These are phyloP conservation scores for Oxycera nigricornis DNA, from an alignment of 2,888 invertebrate species.

Conservation along the genomic window DNA sequence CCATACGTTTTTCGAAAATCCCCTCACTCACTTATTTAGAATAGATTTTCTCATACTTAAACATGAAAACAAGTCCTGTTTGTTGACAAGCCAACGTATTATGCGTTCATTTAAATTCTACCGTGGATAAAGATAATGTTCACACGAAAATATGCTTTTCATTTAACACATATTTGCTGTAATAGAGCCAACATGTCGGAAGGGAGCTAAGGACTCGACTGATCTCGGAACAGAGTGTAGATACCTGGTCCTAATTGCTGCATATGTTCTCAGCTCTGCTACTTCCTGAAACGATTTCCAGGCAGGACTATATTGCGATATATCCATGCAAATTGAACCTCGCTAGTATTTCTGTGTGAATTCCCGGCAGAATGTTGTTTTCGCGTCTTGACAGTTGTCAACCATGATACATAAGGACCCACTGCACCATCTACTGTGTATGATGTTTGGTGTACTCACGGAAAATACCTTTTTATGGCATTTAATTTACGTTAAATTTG, in stretches of 20 bases:
- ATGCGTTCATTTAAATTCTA: constrained; percentile 48
- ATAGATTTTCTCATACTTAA: too few relatives aligned
- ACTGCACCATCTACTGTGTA: constrained; percentile 11
- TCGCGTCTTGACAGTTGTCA: constrained; percentile 17
- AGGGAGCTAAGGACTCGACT: background rate
- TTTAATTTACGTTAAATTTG: constrained; percentile 46
- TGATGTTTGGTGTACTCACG: constrained; percentile 34
- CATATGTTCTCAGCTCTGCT: constrained; percentile 40
- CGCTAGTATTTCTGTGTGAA: background rate
- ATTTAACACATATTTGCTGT: constrained; percentile 47
- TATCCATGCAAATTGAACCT: too few relatives aligned
- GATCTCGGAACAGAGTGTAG: background rate
- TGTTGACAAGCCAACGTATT: constrained; percentile 31
- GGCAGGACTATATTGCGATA: background rate
- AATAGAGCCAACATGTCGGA: constrained; percentile 37
- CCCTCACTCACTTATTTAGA: too few relatives aligned
- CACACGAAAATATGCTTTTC: constrained; percentile 48
- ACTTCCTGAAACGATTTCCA: constrained; percentile 37
- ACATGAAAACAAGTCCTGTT: constrained; percentile 7
- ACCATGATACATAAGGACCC: constrained; percentile 12
- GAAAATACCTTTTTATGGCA: constrained; percentile 39
- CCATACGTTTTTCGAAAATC: too few relatives aligned
- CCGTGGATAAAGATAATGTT: constrained; percentile 48
- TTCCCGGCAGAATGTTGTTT: constrained; percentile 32
- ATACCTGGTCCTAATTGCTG: constrained; percentile 23